Conservation (phyloP, 2,797 vertebrate species). For the Fistularia tabacaria region DNA sequence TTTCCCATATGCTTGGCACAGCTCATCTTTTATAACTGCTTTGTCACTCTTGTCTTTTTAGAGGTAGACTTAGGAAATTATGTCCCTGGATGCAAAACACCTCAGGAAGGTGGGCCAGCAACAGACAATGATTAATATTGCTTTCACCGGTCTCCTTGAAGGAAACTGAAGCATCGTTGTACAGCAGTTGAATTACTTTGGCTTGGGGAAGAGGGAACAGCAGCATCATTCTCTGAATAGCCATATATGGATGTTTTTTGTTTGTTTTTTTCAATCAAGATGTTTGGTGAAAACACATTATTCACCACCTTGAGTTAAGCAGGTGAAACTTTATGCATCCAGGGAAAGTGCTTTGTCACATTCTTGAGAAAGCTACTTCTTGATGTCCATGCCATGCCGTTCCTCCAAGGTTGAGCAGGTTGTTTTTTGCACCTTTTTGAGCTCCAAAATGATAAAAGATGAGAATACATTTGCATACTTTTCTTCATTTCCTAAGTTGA, state of each 20-base stretch:
- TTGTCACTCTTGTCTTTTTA: constrained; percentile 54
- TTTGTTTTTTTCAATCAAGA: constrained; percentile 60
- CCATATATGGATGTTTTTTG: constrained; percentile 34
- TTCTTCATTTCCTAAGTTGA: constrained; percentile 15
- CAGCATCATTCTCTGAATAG: constrained; percentile 46
- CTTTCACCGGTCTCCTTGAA: constrained; percentile 61
- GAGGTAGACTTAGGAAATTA: constrained; percentile 56
- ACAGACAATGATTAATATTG: constrained; percentile 66
- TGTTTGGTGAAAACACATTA: constrained; percentile 58
- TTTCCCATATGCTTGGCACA: constrained; percentile 43
- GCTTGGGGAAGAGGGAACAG: background rate
- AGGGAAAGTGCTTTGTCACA: constrained; percentile 33
- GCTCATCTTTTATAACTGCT: constrained; percentile 54
- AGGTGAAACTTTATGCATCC: constrained; percentile 43
- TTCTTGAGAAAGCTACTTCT: constrained; percentile 34
- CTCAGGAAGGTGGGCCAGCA: constrained; percentile 55
- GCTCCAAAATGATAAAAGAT: constrained; percentile 40
- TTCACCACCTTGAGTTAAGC: constrained; percentile 50
- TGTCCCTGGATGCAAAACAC: constrained; percentile 43
- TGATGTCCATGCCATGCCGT: constrained; percentile 17
- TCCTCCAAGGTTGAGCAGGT: constrained; percentile 50
- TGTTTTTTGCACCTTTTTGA: constrained; percentile 20
- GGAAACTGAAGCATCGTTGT: constrained; percentile 41
- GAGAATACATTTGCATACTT: constrained; percentile 13
- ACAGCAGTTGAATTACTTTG: constrained; percentile 49